Evolutionary conservation across 2,113 vertebrate genomes (phyloP).

Genomic region (Heloderma charlesbogerti): DNA sequence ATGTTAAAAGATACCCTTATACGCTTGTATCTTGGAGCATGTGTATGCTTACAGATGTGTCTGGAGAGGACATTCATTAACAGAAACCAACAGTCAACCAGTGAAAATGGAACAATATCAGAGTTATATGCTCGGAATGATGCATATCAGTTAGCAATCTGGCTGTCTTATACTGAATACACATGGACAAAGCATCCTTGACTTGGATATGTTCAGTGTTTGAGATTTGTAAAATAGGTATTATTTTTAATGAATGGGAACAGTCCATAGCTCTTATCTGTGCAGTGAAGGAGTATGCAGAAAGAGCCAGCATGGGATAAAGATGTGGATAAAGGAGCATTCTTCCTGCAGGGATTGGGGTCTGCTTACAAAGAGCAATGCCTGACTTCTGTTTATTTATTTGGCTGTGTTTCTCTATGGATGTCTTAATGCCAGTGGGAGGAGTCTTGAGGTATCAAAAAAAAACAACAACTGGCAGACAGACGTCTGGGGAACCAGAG

Average conservation of each 20-base stretch:
- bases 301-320: slow-evolving; percentile 29
- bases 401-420: not conserved
- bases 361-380: slow-evolving; percentile 10
- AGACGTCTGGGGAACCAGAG: not conserved
- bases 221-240: not conserved
- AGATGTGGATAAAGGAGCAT: slow-evolving; percentile 27
- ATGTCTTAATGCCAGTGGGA: not conserved
- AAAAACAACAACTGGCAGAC: not conserved
- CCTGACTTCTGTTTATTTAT: not conserved
- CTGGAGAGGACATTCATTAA: not conserved
- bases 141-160: not conserved
- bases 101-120: not conserved
- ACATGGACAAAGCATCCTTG: slow-evolving; percentile 2
- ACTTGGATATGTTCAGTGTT: slow-evolving; percentile 13
- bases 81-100: not conserved
- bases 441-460: not conserved
- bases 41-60: no score
- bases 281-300: not conserved
- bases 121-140: not conserved
- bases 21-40: no score
- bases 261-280: slow-evolving; percentile 21
- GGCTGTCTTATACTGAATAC: not conserved
- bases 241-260: slow-evolving; percentile 31
- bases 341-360: not conserved
- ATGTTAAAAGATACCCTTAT: no score